Percentiles rank a stretch among this genome's conserved stretches.
These are phyloP conservation scores for Orgyia antiqua DNA, from an alignment of 2,888 invertebrate genomes.

Conservation along the genomic window DNA sequence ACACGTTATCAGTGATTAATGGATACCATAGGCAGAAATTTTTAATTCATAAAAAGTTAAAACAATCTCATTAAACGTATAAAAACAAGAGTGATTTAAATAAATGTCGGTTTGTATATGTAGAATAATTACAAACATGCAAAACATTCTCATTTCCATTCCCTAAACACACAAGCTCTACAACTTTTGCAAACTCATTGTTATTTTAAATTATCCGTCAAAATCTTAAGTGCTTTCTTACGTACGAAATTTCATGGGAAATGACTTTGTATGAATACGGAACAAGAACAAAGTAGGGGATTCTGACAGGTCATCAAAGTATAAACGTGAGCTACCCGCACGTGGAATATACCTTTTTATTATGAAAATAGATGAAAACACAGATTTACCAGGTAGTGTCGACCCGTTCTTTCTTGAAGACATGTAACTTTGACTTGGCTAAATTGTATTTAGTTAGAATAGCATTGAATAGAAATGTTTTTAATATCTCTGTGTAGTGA, in stretches of 20 bases:
- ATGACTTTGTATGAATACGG: constrained; percentile 5
- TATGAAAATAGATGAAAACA: background rate
- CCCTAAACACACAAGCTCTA: background rate
- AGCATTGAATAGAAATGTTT: too few species aligned
- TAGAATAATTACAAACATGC: background rate
- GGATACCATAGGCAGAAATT: too few species aligned
- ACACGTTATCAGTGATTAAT: too few species aligned
- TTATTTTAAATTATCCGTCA: constrained; percentile 23
- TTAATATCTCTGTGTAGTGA: too few species aligned
- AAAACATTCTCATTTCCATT: background rate
- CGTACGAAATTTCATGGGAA: constrained; percentile 1
- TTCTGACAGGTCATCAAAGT: constrained; percentile 3
- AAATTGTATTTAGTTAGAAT: too few species aligned
- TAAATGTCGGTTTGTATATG: background rate
- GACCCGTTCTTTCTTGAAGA: background rate
- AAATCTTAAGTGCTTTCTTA: constrained; percentile 9
- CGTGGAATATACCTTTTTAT: background rate
- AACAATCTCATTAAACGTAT: too few species aligned
- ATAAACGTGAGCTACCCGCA: background rate
- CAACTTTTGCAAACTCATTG: constrained; percentile 18
- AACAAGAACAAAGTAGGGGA: constrained; percentile 4
- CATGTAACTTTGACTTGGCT: too few species aligned
- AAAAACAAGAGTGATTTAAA: too few species aligned
- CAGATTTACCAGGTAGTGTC: too few species aligned
- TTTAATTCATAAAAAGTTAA: too few species aligned